Conservation (phyloP, 2,113 vertebrate species). For the Sebastes fasciatus region DNA sequence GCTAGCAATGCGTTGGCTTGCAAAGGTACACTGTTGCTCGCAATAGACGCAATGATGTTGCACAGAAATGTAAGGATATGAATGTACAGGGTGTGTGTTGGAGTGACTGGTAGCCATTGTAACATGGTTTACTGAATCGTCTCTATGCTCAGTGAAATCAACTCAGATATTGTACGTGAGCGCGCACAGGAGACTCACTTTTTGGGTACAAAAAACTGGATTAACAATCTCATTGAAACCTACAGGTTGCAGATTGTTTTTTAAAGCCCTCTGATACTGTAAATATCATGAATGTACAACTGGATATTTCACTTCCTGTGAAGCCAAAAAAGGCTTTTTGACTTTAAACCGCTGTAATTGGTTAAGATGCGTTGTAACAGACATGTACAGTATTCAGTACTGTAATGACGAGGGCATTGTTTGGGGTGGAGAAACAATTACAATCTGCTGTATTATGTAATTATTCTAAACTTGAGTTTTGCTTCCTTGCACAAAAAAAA, state of each 20-base stretch:
- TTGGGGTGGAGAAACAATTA: conserved; percentile 44
- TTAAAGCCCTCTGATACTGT: conserved; percentile 63
- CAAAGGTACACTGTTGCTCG: conserved; percentile 34
- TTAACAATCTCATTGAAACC: conserved; percentile 33
- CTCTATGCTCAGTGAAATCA: conserved; percentile 30
- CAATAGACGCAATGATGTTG: conserved; percentile 59
- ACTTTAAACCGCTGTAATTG: conserved; percentile 41
- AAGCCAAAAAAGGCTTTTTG: conserved; percentile 53
- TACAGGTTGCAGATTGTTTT: conserved; percentile 46
- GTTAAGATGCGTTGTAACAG: conserved; percentile 41
- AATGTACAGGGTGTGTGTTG: conserved; percentile 65
- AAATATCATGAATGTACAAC: conserved; percentile 81
- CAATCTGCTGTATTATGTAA: conserved; percentile 77
- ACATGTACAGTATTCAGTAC: conserved; percentile 68
- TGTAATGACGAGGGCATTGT: conserved; percentile 58
- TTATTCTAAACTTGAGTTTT: conserved; percentile 79
- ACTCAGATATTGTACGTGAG: conserved; percentile 39
- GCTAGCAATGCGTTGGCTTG: conserved; percentile 34
- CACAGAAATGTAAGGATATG: conserved; percentile 67
- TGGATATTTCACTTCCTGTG: conserved; percentile 55
- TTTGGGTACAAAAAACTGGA: conserved; percentile 38
- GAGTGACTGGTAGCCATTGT: conserved; percentile 37
- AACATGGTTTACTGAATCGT: conserved; percentile 42
- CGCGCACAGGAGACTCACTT: conserved; percentile 46
- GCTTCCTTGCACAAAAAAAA: conserved; percentile 85